Evolutionary conservation across 2,113 vertebrate species (phyloP), one percentile per base, ranked within the genome.

Genomic region (Glaucomys volans): DNA sequence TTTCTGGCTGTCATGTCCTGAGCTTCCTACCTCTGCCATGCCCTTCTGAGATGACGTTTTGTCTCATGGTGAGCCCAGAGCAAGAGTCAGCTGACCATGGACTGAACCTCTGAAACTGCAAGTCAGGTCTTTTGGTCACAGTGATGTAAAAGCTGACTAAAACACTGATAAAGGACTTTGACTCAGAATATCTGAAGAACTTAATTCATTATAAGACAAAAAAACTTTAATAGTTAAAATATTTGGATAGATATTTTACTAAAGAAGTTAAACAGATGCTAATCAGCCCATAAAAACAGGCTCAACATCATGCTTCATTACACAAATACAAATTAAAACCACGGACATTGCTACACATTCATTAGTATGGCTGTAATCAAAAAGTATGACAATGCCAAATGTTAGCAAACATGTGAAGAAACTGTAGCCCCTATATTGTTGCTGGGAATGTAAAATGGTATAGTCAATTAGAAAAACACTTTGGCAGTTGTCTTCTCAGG

Each of bases 141-240:
- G 24, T 26, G 9, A 62, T 3, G 8, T 28, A 62, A 28, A 62
- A 62, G 3, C 24, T 62, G 24, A 62, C 24, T 62, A 28, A 26
- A 62, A 26, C 59, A 62, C 22, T 52, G 13, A 69, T 96, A 71
- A 86, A 91, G 2, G 50, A 90, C 11, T 89, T 94, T 82, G 10
- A 52, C 47, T 44, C 26, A 91, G 67, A 88, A 77, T 92, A 87
- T 79, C n/a, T 28, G 67, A 94, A 83, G 26, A 93, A 72, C 52
- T 91, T n/a, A 93, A 92, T 24, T 74, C 54, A 92, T n/a, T 4
- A 92, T 6, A 92, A 91, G 35, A 54, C 54, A 86, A 37, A 77
- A 84, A 85, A 52, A 80, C 47, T 82, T 93, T 79, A 72, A 80
- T 40, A 24, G 54, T 8, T n/a, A 40, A 94, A 94, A 92, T 20